Percentiles rank a stretch among this genome's conserved stretches.
Conservation (phyloP, 2,888 invertebrate genomes). For the Dryomyza anilis region DNA sequence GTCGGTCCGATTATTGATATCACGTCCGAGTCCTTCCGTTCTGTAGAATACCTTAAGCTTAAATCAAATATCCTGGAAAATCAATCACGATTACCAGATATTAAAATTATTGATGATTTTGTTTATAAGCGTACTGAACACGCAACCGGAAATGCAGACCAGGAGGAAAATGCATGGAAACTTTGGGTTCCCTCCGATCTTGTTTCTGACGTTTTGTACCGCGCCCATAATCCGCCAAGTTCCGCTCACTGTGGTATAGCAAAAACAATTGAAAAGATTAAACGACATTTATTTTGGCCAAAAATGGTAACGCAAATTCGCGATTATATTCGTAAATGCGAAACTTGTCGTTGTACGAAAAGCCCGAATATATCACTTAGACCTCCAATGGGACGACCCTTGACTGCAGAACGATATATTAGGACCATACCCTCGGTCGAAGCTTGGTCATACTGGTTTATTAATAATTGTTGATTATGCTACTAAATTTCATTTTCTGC, state of each 20-base stretch:
- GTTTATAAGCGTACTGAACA: not conserved
- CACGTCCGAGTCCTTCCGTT: not conserved
- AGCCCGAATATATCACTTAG: not conserved
- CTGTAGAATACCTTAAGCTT: constrained; percentile 3
- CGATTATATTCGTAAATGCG: too few species aligned
- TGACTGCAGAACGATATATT: not conserved
- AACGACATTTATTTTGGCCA: constrained; percentile 19
- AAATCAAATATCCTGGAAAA: not conserved
- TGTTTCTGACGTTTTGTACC: not conserved
- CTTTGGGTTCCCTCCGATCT: constrained; percentile 6
- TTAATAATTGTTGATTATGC: not conserved
- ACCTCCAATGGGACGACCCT: not conserved
- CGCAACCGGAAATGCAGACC: not conserved
- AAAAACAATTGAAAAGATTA: constrained; percentile 17
- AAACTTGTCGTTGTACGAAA: too few species aligned
- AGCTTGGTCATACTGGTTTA: not conserved
- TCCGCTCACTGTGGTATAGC: constrained; percentile 19
- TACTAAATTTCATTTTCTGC: constrained; percentile 8
- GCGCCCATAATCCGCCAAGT: constrained; percentile 12
- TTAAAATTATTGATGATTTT: not conserved
- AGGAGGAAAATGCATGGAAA: constrained; percentile 5
- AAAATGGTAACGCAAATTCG: not conserved
- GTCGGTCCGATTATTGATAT: not conserved
- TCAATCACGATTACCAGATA: not conserved
- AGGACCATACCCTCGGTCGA: not conserved